Conservation (phyloP, 2,113 vertebrate genomes). For the Sinocyclocheilus grahami region DNA sequence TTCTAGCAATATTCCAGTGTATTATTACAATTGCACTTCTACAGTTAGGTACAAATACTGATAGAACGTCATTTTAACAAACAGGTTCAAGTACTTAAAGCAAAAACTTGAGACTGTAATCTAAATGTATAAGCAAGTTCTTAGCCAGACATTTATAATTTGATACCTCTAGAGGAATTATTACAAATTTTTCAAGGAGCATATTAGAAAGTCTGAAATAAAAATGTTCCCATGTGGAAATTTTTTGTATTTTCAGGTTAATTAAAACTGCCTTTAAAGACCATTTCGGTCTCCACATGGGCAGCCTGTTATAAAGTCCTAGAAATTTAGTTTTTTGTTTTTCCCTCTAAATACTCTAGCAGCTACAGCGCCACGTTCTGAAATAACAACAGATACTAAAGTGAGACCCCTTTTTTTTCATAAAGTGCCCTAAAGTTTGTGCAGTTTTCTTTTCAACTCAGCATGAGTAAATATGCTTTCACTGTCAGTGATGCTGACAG, state of each 20-base stretch:
- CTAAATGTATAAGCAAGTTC: slow-evolving; percentile 52
- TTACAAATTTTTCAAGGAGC: not conserved
- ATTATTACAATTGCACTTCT: slow-evolving; percentile 53
- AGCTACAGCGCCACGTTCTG: slow-evolving; percentile 53
- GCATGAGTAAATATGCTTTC: slow-evolving; percentile 63
- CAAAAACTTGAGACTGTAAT: slow-evolving; percentile 52
- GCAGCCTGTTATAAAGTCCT: not conserved
- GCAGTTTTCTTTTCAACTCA: slow-evolving; percentile 73
- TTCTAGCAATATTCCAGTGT: slow-evolving; percentile 50
- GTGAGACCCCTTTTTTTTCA: slow-evolving; percentile 61
- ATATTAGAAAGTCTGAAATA: not conserved
- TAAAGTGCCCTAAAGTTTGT: slow-evolving; percentile 81
- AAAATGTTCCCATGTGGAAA: slow-evolving; percentile 16
- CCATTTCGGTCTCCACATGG: not conserved
- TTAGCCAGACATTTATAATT: slow-evolving; percentile 51
- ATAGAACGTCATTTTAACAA: slow-evolving; percentile 50
- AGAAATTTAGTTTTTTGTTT: not conserved
- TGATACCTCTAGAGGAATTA: slow-evolving; percentile 33
- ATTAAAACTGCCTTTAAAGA: slow-evolving; percentile 5
- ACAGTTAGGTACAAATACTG: slow-evolving; percentile 52
- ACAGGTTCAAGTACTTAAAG: slow-evolving; percentile 60
- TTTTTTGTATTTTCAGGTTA: not conserved
- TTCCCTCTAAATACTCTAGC: slow-evolving; percentile 37
- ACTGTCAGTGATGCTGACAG: slow-evolving; percentile 63
- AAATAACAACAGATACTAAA: slow-evolving; percentile 51